phyloP scores from a whole-genome alignment of 2,888 invertebrate species.

The Ornithoptera alexandrae region DNA sequence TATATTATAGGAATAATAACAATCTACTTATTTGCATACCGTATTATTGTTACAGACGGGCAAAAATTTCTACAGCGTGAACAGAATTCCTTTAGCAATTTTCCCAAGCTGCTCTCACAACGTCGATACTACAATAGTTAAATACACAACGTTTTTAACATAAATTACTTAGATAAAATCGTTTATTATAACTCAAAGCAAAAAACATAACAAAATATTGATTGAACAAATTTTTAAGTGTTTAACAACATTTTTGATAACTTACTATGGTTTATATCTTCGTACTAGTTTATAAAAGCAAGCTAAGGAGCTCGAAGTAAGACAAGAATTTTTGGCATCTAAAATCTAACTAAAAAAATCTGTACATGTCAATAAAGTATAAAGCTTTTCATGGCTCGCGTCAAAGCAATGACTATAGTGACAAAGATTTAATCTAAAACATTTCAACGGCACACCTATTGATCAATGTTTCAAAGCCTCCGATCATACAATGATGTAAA shows the following conservation, averaged over 20 bases:
- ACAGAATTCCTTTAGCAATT: neutral
- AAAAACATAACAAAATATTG: too few relatives aligned
- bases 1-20: conserved; percentile 61
- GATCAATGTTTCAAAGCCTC: conserved; percentile 50
- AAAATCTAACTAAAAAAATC: neutral
- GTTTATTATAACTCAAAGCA: too few relatives aligned
- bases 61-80: conserved; percentile 2
- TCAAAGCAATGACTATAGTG: conserved; percentile 35
- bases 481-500: conserved; percentile 52
- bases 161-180: neutral
- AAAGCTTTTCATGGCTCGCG: conserved; percentile 34
- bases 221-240: too few relatives aligned
- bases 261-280: too few relatives aligned
- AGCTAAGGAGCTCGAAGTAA: too few relatives aligned
- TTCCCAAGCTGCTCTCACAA: neutral
- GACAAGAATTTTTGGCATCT: neutral
- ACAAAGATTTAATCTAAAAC: conserved; percentile 49
- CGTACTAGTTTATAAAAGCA: too few relatives aligned
- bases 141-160: neutral
- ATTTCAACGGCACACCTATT: conserved; percentile 47
- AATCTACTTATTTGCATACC: conserved; percentile 65
- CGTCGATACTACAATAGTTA: neutral
- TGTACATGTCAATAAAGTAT: conserved; percentile 9
- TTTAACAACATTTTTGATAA: too few relatives aligned
- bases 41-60: conserved; percentile 30